These are phyloP conservation scores for Drosophila buzzatii DNA, from an alignment of 2,888 invertebrate genomes.

Conservation along the genomic window DNA sequence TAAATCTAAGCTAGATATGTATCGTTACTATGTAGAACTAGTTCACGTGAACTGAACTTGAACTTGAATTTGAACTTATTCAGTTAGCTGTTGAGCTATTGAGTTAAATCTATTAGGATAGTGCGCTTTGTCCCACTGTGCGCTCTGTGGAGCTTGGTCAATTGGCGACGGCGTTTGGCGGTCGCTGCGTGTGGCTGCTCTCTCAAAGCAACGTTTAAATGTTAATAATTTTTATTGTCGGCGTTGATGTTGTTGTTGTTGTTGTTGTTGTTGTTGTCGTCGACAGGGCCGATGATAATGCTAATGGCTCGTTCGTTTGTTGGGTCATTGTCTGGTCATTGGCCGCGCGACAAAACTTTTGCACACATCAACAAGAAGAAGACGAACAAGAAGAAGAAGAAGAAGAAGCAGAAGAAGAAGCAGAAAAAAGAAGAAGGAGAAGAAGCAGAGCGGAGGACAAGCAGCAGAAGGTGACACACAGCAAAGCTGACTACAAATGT, in stretches of 20 bases:
- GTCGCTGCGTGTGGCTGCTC: conserved; percentile 67
- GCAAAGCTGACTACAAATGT: conserved; percentile 24
- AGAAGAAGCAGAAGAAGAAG: background rate
- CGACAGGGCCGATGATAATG: conserved; percentile 70
- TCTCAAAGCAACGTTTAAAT: conserved; percentile 76
- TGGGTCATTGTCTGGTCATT: conserved; percentile 82
- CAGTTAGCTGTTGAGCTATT: background rate
- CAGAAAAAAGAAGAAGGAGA: background rate
- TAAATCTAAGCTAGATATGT: background rate
- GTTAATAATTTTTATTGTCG: conserved; percentile 80
- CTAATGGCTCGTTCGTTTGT: conserved; percentile 76
- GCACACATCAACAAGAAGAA: conserved; percentile 66
- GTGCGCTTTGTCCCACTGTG: conserved; percentile 41
- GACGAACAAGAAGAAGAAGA: background rate
- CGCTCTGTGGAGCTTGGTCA: conserved; percentile 41
- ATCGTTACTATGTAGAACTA: background rate
- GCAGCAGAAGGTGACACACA: conserved; percentile 37
- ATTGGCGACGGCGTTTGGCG: conserved; percentile 46
- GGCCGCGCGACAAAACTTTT: conserved; percentile 74
- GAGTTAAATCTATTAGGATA: background rate
- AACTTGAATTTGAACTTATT: background rate
- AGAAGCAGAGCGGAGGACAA: conserved; percentile 18
- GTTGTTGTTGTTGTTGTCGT: conserved; percentile 24
- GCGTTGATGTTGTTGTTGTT: conserved; percentile 18
- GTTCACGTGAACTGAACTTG: conserved; percentile 1